Base-by-base conservation (phyloP, 1,140 invertebrate species). In the Kradibia gibbosae region DNA sequence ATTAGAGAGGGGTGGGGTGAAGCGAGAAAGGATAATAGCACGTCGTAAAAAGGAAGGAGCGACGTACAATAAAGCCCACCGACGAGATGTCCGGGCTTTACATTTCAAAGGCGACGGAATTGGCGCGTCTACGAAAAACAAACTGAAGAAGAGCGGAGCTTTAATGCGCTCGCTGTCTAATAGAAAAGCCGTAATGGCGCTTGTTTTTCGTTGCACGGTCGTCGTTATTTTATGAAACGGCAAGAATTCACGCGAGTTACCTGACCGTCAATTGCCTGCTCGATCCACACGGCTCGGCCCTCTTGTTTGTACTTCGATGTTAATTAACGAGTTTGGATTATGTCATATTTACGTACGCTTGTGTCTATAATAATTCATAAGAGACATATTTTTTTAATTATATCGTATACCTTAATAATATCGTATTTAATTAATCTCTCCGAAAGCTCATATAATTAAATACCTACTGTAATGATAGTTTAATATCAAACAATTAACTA, bases 101-200 rank as follows among this genome's bases (percentile, higher is more conserved):
- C 74, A 76, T 76, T 62, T 76, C 74, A 65, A 60, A 57, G 34
- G 34, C 31, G 74, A 76, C 74, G 74, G 25, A 39, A 57, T 20
- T 53, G 50, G 55, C 25, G 10, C 75, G 75, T 78, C 75, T 78
- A 67, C 75, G 77, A 17, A 67, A 78, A 70, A 78, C 42, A 71
- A 28, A 50, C n/a, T 34, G 28, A 67, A 78, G 50, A 78, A 39
- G 60, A 50, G 62, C 42, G 1, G 60, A 50, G 13, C 45, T 34
- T 1, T n/a, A 42, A 34, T n/a, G 72, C 76, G 28, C 22, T 20
- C 13, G 20, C 53, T 25, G n/a, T 36, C 11, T 45, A 75, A 62
- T 25, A 20, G 53, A 42, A 45, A 34, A 50, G 39, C 34, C 25
- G 57, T 34, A 74, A 60, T 57, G 72, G 72, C 72, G 72, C 25